Percentiles rank a stretch among this genome's conserved stretches.
phyloP scores from a whole-genome alignment of 2,797 vertebrate genomes.

The Falco concolor region DNA sequence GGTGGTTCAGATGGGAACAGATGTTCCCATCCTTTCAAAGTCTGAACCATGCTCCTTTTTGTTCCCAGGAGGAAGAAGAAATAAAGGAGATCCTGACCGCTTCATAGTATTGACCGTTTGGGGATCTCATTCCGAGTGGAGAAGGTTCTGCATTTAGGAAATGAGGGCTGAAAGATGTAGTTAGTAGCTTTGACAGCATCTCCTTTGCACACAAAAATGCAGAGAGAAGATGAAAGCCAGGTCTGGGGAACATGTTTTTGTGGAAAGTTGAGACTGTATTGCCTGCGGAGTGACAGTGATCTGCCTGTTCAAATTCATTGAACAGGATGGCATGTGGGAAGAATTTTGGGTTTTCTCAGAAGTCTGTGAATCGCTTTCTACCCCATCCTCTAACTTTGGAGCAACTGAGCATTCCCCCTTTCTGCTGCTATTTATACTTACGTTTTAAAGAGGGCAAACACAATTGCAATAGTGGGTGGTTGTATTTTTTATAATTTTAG shows the following conservation, averaged over 20 bases:
- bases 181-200: neutral
- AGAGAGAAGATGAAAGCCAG: neutral
- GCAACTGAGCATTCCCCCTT: neutral
- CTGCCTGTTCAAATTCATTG: neutral
- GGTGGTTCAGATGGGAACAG: neutral
- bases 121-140: neutral
- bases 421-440: neutral
- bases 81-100: neutral
- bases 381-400: neutral
- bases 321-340: neutral
- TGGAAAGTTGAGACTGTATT: neutral
- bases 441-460: neutral
- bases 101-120: neutral
- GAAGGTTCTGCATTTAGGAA: neutral
- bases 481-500: neutral
- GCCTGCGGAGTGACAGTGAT: neutral
- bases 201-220: neutral
- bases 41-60: neutral
- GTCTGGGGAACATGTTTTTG: neutral
- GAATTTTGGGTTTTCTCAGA: neutral
- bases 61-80: neutral
- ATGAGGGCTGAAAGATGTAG: neutral
- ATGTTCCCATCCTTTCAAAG: neutral
- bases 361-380: neutral
- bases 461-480: neutral